Evolutionary conservation across 2,888 invertebrate species (phyloP).

Genomic region (Automeris io): DNA sequence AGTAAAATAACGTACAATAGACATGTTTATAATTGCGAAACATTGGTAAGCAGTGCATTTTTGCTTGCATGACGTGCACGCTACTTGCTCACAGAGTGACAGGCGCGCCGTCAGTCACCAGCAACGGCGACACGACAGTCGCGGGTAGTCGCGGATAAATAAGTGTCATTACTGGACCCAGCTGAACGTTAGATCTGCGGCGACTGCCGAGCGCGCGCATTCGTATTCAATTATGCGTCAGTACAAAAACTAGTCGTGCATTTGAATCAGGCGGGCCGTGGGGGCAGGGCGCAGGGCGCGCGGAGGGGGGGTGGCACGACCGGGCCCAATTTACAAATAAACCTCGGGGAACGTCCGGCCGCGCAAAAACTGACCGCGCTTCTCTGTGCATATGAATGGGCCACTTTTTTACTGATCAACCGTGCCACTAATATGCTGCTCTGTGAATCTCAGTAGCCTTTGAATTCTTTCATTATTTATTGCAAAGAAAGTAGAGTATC

Average conservation of each 20-base stretch:
- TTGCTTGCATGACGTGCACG: too few relatives aligned
- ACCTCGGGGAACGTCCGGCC: slow-evolving; percentile 70
- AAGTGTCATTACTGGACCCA: slow-evolving; percentile 43
- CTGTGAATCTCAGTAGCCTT: slow-evolving; percentile 31
- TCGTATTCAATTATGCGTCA: slow-evolving; percentile 65
- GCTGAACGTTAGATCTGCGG: slow-evolving; percentile 50
- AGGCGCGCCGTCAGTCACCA: not conserved
- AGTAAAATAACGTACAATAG: too few relatives aligned
- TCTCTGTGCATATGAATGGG: slow-evolving; percentile 70
- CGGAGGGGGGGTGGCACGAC: slow-evolving; percentile 24
- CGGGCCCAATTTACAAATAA: slow-evolving; percentile 73
- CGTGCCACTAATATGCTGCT: slow-evolving; percentile 44
- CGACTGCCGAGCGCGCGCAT: slow-evolving; percentile 55
- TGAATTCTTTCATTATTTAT: too few relatives aligned
- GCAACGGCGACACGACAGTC: not conserved
- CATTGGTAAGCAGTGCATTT: too few relatives aligned
- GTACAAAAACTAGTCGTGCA: slow-evolving; percentile 68
- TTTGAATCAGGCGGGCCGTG: slow-evolving; percentile 58
- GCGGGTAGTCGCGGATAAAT: slow-evolving; percentile 22
- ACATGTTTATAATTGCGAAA: too few relatives aligned
- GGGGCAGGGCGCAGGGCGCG: slow-evolving; percentile 19
- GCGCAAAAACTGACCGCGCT: slow-evolving; percentile 63
- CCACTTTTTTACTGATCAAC: slow-evolving; percentile 46
- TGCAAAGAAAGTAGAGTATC: not conserved
- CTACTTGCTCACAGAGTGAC: too few relatives aligned